Base-by-base conservation (phyloP, 2,888 invertebrate genomes). In the Morpho helenor region DNA sequence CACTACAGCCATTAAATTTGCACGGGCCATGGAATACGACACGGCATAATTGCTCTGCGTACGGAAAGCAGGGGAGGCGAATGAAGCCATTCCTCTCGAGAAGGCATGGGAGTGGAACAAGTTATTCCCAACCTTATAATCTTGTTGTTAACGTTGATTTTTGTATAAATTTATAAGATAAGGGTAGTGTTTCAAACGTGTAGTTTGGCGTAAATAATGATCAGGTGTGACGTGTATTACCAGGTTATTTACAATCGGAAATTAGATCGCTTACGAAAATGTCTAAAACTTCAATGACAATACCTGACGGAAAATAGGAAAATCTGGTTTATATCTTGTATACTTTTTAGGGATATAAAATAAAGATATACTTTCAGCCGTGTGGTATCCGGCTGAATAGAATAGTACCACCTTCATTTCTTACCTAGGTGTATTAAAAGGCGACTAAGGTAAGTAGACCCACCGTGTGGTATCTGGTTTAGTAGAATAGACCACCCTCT, bases 141-240 rank as follows among this genome's bases (percentile, higher is more conserved):
- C 5, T 22, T 7, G 3, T 31, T 7, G 10, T 54, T 64, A 65
- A 41, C 40, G 55, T 42, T 42, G 16, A 10, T 52, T 47, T 50
- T 56, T 45, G n/a, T 44, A 9, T 23, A n/a, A n/a, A 31, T 22
- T 52, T n/a, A 16, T 23, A 9, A 10, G 22, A 43, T 48, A 9
- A 16, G n/a, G 66, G 62, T 66, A 69, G 73, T 74, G 69, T 77
- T 62, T 54, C 49, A 62, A 57, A 74, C 73, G 76, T 80, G 78
- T 78, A 80, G 82, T 80, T 80, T 77, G 75, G 65, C 73, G 76
- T 76, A 74, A 80, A 74, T 82, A 82, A 81, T 76, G 74, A 72
- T 73, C 62, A 66, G 31, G 51, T 50, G 52, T 55, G 10, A 43
- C 54, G 51, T 49, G 52, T 49, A 40, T 54, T 49, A 7, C 39